Evolutionary conservation across 2,888 invertebrate species (phyloP), one percentile per base, ranked within the genome.

Genomic region (Lucinisca nassula): DNA sequence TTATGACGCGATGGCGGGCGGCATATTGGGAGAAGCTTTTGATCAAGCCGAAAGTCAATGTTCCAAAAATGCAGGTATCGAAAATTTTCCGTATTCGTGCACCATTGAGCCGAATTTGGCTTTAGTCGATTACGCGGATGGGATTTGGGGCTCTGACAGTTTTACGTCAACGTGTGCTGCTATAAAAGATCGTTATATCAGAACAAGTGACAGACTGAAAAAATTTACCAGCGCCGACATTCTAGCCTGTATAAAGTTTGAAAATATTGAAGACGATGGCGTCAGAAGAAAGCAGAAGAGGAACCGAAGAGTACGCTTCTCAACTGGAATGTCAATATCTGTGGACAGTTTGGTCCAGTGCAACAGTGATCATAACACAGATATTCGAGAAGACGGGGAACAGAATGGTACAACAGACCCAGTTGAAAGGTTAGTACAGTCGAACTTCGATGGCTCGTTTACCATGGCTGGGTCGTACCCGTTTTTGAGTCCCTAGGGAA

Each of bases 191-290:
- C 79, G 51, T 37, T 81, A 73, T 81, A 58, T 76, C 14, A 61
- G 74, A 40, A 80, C 73, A n/a, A 82, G 82, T 45, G 77, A 79
- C 37, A 70, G 77, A 38, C 32, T 89, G 32, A 38, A 61, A 27
- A 72, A 78, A 6, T 40, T 79, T 17, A 73, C 82, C 1, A 40
- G 67, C 12, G 82, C 84, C 14, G 89, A 89, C 72, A 87, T 89
- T 79, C 72, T 89, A 24, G 89, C 89, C 17, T 82, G 84, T 58
- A 78, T 89, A n/a, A 82, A 76, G 45, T 80, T 89, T 51, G 85
- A 82, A 45, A 30, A 67, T 30, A 30, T 4, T n/a, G 37, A 72
- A 17, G 24, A 49, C 17, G 45, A 45, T 38, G 58, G 45, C 38
- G 6, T 21, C 32, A 45, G 14, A 38, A n/a, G 40, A 35, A 49